Evolutionary conservation across 2,888 invertebrate species (phyloP).

Genomic region (Zhengitettix transpicula): DNA sequence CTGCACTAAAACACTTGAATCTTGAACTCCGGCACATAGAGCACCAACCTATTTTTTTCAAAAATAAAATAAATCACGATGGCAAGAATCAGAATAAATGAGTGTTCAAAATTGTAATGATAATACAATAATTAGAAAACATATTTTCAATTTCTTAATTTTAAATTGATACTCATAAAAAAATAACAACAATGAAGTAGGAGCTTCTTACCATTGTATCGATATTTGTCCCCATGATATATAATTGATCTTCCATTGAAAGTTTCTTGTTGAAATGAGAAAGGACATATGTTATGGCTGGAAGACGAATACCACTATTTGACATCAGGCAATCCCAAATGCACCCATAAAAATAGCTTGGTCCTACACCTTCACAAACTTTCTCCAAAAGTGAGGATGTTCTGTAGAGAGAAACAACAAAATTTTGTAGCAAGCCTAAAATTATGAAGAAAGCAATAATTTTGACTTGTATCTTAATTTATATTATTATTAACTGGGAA

Average conservation of each 20-base stretch:
- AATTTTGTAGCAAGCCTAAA: too few species aligned
- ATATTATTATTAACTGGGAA: too few species aligned
- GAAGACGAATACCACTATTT: slow-evolving; percentile 61
- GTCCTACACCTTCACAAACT: slow-evolving; percentile 59
- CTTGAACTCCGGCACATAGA: slow-evolving; percentile 63
- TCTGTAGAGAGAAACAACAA: slow-evolving; percentile 26
- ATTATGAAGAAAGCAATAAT: too few species aligned
- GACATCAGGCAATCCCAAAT: slow-evolving; percentile 76
- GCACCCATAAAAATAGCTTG: slow-evolving; percentile 67
- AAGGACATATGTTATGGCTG: slow-evolving; percentile 64
- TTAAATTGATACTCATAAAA: too few species aligned
- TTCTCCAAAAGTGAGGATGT: slow-evolving; percentile 46
- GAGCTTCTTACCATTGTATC: slow-evolving; percentile 51
- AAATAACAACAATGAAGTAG: too few species aligned
- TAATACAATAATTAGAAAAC: neutral
- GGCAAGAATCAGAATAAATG: neutral
- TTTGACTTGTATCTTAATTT: too few species aligned
- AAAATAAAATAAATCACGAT: neutral
- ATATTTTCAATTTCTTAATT: neutral
- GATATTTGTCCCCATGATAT: slow-evolving; percentile 67
- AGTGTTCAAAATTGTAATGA: neutral
- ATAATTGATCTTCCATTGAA: slow-evolving; percentile 64
- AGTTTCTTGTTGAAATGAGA: slow-evolving; percentile 63
- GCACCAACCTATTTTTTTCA: slow-evolving; percentile 42
- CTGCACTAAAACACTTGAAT: slow-evolving; percentile 66